Conservation (phyloP, 2,888 invertebrate species). For the Synanthedon vespiformis region DNA sequence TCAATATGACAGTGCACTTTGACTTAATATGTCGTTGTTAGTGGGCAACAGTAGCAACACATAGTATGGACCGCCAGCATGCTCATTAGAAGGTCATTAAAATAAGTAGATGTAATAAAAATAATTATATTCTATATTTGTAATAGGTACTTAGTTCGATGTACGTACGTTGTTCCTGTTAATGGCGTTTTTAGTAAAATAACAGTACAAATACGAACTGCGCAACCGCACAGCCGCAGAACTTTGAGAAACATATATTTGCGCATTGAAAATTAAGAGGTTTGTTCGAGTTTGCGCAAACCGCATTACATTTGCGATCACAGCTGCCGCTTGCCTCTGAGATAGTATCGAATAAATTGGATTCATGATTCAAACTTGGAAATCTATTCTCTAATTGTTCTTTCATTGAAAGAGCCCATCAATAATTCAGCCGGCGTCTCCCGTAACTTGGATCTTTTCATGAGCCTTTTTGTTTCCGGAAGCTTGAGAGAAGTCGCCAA, state of each 20-base stretch:
- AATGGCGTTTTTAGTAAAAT: neutral
- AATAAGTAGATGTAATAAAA: too few species aligned
- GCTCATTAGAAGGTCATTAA: too few species aligned
- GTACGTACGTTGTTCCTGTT: too few species aligned
- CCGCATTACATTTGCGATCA: neutral
- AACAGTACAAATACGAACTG: constrained; percentile 21
- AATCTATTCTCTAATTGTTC: neutral
- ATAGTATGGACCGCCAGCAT: too few species aligned
- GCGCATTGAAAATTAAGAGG: constrained; percentile 17
- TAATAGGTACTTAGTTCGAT: too few species aligned
- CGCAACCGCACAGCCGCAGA: constrained; percentile 21
- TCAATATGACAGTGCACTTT: too few species aligned
- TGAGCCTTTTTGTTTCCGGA: too few species aligned
- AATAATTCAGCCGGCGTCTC: neutral
- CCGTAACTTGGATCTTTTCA: too few species aligned
- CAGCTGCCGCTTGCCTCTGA: neutral
- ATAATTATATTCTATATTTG: too few species aligned
- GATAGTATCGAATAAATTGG: neutral
- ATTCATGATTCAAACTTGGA: neutral
- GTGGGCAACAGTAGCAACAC: too few species aligned
- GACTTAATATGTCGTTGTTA: too few species aligned
- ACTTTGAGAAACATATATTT: constrained; percentile 21
- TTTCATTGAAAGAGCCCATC: neutral
- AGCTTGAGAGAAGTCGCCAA: too few species aligned
- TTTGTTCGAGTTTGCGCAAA: constrained; percentile 11